Evolutionary conservation across 1,140 invertebrate genomes (phyloP), one percentile per base, ranked within the genome.

Genomic region (Camponotus pennsylvanicus): DNA sequence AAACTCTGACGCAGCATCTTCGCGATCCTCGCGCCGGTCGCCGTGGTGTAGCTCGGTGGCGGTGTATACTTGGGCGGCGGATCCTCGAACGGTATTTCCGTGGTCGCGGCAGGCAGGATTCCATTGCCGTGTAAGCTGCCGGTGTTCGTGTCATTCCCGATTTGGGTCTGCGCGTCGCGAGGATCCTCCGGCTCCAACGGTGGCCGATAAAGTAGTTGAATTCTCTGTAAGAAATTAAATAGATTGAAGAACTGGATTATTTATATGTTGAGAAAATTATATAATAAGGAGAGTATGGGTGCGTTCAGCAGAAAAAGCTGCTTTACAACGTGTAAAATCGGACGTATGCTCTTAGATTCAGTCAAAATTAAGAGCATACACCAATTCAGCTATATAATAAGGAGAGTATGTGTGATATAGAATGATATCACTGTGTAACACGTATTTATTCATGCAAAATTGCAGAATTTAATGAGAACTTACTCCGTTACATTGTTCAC

Each of bases 11-110:
- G 95, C 45, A 98, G 92, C 86, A 98, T 95, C 89, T 98, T 98
- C 4, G 97, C 97, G 80, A 98, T 96, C 69, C 97, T 96, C 0
- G 97, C 97, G 13, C 98, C 98, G 0, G 98, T 99, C 1, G 98
- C 98, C 13, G 98, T 98, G 5, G 98, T 98, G 92, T 98, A 99
- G 32, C 98, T 98, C 3, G 98, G 98, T 2, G 98, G 98, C 9
- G 98, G 98, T 0, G 98, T 98, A 92, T 99, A 99, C 93, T 98
- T 98, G 21, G 98, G 98, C 13, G 98, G 98, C 8, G 98, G 98
- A 95, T 98, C 98, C 91, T 97, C 97, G 11, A 96, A 95, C 66
- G 95, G 93, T 78, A 94, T 80, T 66, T 94, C 94, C 69, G 94
- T 92, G 59, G 93, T 93, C 0, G 90, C 84, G 0, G 91, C 75